Percentiles rank a stretch among this genome's conserved stretches.
These are phyloP conservation scores for Myotis planiceps DNA, from an alignment of 2,797 vertebrate species.

Conservation along the genomic window DNA sequence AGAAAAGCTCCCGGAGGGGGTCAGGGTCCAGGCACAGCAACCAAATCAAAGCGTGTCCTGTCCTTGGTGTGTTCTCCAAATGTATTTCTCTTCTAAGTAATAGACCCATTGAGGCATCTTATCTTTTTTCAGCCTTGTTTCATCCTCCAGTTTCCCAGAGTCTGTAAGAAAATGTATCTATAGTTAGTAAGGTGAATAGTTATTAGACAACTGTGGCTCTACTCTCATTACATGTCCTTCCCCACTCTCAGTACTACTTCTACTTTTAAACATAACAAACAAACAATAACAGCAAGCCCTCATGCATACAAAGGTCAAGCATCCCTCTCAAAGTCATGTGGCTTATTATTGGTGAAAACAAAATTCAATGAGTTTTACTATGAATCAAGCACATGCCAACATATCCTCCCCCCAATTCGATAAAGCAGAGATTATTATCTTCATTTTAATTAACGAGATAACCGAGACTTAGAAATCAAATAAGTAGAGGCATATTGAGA, in stretches of 20 bases:
- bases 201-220: too few relatives aligned
- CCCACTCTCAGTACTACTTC: neutral
- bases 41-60: too few relatives aligned
- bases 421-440: neutral
- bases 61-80: too few relatives aligned
- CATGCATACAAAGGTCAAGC: neutral
- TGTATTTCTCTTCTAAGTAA: too few relatives aligned
- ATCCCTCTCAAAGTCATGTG: neutral
- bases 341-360: neutral
- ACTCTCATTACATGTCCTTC: too few relatives aligned
- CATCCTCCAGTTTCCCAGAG: too few relatives aligned
- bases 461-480: neutral
- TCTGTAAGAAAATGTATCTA: too few relatives aligned
- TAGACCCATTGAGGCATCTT: too few relatives aligned
- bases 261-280: neutral
- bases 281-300: neutral
- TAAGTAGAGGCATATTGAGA: neutral
- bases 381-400: neutral
- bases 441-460: constrained; percentile 5
- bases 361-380: neutral
- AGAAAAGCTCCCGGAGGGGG: too few relatives aligned
- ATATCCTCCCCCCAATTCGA: neutral
- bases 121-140: too few relatives aligned
- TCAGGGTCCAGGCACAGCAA: too few relatives aligned
- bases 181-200: too few relatives aligned